Evolutionary conservation across 2,888 invertebrate species (phyloP).

Genomic region (Hylaea fasciaria): DNA sequence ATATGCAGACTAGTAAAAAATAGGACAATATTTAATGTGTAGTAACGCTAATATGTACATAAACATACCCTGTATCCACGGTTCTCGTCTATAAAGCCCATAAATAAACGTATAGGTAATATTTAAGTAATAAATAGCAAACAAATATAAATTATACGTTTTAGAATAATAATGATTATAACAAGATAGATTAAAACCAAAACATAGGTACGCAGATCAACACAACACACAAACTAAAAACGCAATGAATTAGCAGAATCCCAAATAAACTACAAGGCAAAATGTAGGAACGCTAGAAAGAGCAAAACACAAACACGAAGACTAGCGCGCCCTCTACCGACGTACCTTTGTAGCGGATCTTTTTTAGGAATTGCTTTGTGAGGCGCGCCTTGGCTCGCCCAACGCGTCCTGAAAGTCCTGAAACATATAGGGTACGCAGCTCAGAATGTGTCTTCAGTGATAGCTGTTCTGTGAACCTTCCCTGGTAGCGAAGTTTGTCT

Average conservation of each 20-base stretch:
- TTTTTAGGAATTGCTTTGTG: conserved; percentile 76
- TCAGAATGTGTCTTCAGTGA: conserved; percentile 17
- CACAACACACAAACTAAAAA: conserved; percentile 21
- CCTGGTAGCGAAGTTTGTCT: neutral
- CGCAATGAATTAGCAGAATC: conserved; percentile 10
- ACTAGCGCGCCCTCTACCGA: conserved; percentile 67
- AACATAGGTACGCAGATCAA: neutral
- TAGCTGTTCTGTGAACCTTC: neutral
- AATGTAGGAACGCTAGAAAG: conserved; percentile 23
- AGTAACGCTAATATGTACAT: too few relatives aligned
- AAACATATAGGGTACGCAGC: conserved; percentile 50
- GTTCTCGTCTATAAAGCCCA: too few relatives aligned
- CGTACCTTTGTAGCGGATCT: conserved; percentile 79
- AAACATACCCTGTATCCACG: too few relatives aligned
- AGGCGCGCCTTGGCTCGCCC: conserved; percentile 71
- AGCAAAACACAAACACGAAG: conserved; percentile 40
- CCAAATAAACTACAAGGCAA: conserved; percentile 32
- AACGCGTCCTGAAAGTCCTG: conserved; percentile 78
- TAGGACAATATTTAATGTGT: too few relatives aligned
- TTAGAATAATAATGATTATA: too few relatives aligned
- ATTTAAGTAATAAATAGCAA: too few relatives aligned
- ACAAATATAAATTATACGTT: too few relatives aligned
- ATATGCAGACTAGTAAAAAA: neutral
- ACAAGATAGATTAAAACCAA: too few relatives aligned
- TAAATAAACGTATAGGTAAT: too few relatives aligned